Conservation (phyloP, 2,888 invertebrate species). For the Ophraella communa region DNA sequence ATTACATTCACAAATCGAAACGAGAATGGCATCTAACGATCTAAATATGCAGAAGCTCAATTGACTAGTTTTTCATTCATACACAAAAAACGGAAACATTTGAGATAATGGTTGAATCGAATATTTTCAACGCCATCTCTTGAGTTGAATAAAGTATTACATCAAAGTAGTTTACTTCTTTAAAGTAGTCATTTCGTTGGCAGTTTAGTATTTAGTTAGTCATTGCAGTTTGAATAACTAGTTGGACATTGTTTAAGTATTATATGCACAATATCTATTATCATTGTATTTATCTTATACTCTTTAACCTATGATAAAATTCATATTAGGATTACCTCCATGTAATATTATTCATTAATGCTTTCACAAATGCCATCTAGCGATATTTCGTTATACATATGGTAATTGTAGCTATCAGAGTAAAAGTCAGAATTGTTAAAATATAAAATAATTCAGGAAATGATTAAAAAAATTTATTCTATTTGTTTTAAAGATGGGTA, state of each 20-base stretch:
- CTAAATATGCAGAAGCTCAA: slow-evolving; percentile 54
- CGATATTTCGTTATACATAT: too few species aligned
- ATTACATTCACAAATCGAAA: slow-evolving; percentile 37
- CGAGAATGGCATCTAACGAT: slow-evolving; percentile 46
- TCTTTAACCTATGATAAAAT: neutral
- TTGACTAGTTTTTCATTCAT: slow-evolving; percentile 58
- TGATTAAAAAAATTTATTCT: too few species aligned
- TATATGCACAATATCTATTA: neutral
- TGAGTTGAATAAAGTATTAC: neutral
- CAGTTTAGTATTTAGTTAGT: too few species aligned
- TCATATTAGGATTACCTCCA: too few species aligned
- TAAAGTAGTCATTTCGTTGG: neutral
- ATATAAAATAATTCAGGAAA: too few species aligned
- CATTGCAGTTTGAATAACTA: too few species aligned
- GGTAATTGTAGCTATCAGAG: too few species aligned
- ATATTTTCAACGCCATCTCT: slow-evolving; percentile 37
- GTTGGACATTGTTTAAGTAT: too few species aligned
- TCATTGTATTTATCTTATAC: neutral
- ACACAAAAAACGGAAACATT: slow-evolving; percentile 56
- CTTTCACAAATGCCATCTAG: too few species aligned
- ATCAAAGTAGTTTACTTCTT: neutral
- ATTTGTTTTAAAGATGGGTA: too few species aligned
- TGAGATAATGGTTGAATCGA: slow-evolving; percentile 49
- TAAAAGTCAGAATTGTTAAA: too few species aligned
- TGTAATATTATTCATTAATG: too few species aligned